Evolutionary conservation across 2,113 vertebrate species (phyloP), one percentile per base, ranked within the genome.

Genomic region (Puntigrus tetrazona): DNA sequence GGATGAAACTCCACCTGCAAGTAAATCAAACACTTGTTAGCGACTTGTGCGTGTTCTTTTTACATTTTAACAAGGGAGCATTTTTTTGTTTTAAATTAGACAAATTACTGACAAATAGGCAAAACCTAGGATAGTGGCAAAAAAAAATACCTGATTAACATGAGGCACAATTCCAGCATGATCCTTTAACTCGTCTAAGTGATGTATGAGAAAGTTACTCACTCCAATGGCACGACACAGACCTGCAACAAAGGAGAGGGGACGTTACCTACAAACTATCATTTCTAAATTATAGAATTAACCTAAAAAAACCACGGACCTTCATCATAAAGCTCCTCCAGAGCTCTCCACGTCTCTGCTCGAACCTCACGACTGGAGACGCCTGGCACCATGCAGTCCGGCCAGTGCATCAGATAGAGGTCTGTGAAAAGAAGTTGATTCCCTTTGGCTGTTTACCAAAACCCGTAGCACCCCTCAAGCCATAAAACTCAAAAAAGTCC

Each of bases 181-280:
- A 86, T 96, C 94, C 83, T 94, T 94, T 43, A 97, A 89, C 88
- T 96, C 90, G 50, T 96, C 92, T 80, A 96, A 92, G 88, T 96
- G 96, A 84, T 86, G 91, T 85, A 95, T 90, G 88, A 96, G 89
- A 89, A 97, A 97, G 92, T 97, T 95, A 91, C 95, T 96, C 88
- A 95, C 93, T 3, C 94, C 94, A 81, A 94, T 93, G 43, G 94
- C 94, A 69, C 78, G 90, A 50, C 95, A 95, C 69, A 96, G 52
- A 76, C 95, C 93, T 96, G 83, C 57, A 65, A 34, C 52, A 82
- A 88, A 77, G 85, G 11, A 67, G 11, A 50, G 22, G 13, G 2
- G 72, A 25, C n/a, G 13, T 78, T 45, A 27, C 25, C 38, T 22
- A 31, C 34, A 36, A 36, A 36, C 36, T 25, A 3, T 47, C 43